These are phyloP conservation scores for Scophthalmus maximus DNA, from an alignment of 2,113 vertebrate species.

Conservation along the genomic window DNA sequence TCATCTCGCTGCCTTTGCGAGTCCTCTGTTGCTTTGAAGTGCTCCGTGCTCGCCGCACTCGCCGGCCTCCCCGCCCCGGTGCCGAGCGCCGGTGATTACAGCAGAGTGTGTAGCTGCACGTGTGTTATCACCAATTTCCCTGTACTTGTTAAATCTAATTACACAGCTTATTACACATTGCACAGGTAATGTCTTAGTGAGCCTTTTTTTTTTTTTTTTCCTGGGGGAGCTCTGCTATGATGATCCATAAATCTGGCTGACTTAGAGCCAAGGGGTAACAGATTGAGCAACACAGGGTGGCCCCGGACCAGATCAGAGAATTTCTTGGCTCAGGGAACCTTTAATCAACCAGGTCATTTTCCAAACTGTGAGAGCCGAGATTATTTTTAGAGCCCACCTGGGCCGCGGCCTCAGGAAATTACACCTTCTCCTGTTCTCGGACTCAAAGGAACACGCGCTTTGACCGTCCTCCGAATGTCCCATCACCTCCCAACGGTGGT, in stretches of 20 bases:
- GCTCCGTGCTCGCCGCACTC: slow-evolving; percentile 61
- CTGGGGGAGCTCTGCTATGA: neutral
- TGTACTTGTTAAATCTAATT: slow-evolving; percentile 1
- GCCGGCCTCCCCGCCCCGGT: neutral
- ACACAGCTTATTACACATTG: neutral
- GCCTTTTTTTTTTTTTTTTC: neutral
- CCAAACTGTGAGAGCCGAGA: slow-evolving; percentile 30
- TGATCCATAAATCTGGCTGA: slow-evolving; percentile 23
- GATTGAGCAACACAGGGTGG: slow-evolving; percentile 26
- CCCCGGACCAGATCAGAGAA: slow-evolving; percentile 39
- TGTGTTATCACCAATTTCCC: neutral
- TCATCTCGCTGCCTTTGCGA: slow-evolving; percentile 63
- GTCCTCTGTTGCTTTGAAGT: slow-evolving; percentile 70
- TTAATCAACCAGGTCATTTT: slow-evolving; percentile 63
- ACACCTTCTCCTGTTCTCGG: slow-evolving; percentile 65
- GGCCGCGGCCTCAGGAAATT: slow-evolving; percentile 65
- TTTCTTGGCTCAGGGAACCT: slow-evolving; percentile 45
- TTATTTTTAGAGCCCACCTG: slow-evolving; percentile 68
- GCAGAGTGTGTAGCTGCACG: slow-evolving; percentile 16
- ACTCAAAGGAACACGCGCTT: slow-evolving; percentile 58
- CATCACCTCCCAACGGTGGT: slow-evolving; percentile 43
- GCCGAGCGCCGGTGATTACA: slow-evolving; percentile 54
- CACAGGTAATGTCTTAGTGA: neutral
- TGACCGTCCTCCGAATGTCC: slow-evolving; percentile 52
- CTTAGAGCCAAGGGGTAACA: neutral